Percentiles rank a stretch among this genome's conserved stretches.
phyloP scores from a whole-genome alignment of 2,797 vertebrate species.

The Poeciliopsis gracilis region DNA sequence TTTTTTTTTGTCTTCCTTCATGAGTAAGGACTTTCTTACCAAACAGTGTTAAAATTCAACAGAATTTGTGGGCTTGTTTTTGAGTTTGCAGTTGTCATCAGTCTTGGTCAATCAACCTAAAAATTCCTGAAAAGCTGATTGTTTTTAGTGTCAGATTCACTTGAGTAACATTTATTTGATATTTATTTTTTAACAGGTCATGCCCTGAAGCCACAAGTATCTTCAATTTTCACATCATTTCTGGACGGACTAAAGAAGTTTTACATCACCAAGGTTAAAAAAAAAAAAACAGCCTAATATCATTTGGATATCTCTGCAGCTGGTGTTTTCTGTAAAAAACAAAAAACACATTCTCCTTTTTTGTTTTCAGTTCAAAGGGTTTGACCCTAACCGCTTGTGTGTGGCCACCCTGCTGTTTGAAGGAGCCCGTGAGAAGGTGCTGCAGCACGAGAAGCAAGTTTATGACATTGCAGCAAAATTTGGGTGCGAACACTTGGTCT shows the following conservation, averaged over 20 bases:
- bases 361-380: constrained; percentile 94
- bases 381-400: constrained; percentile 91
- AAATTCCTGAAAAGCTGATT: background rate
- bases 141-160: background rate
- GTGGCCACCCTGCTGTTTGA: constrained; percentile 97
- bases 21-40: background rate
- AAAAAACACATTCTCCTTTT: constrained; percentile 9
- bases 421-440: constrained; percentile 93
- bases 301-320: background rate
- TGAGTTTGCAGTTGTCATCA: background rate
- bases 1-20: background rate
- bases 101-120: background rate
- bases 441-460: constrained; percentile 98
- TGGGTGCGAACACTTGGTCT: constrained; percentile 82
- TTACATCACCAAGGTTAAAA: constrained; percentile 97
- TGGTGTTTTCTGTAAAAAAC: constrained; percentile 13
- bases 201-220: constrained; percentile 98
- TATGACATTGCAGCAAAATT: constrained; percentile 99
- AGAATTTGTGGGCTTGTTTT: background rate
- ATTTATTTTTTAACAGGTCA: constrained; percentile 83
- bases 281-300: constrained; percentile 3
- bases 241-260: constrained; percentile 98
- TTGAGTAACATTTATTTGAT: constrained; percentile 39
- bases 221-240: constrained; percentile 98
- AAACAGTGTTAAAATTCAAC: background rate